Percentiles rank a stretch among this genome's conserved stretches.
Evolutionary conservation across 92 coral and sea anemone species (phyloP).

Genomic region (Heliopora coerulea): DNA sequence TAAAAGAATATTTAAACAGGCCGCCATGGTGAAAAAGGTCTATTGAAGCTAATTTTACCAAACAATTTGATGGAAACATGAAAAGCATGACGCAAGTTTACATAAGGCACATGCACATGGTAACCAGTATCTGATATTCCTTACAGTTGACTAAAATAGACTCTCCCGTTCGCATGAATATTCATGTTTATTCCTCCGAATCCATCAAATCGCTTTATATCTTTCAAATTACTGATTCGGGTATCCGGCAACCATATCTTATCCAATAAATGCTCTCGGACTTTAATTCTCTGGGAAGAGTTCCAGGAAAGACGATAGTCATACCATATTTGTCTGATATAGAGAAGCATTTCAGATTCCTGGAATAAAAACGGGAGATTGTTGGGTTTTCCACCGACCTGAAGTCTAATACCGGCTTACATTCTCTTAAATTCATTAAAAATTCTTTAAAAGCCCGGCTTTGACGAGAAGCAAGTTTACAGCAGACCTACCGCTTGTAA

Average conservation of each 20-base stretch:
- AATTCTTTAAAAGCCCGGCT: too few species aligned
- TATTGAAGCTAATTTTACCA: too few species aligned
- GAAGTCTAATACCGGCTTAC: too few species aligned
- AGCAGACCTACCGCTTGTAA: too few species aligned
- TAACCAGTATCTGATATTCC: background rate
- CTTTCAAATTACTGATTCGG: conserved; percentile 15
- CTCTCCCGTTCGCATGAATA: conserved; percentile 5
- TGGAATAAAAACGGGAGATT: background rate
- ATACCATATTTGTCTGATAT: conserved; percentile 54
- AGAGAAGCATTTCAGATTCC: conserved; percentile 50
- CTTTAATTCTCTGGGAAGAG: background rate
- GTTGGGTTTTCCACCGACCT: too few species aligned
- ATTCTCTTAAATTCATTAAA: too few species aligned
- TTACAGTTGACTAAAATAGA: conserved; percentile 36
- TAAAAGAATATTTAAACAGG: too few species aligned
- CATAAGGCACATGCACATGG: too few species aligned
- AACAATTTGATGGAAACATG: too few species aligned
- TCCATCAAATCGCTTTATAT: conserved; percentile 16
- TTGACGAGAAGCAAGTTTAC: too few species aligned
- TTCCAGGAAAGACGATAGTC: conserved; percentile 40
- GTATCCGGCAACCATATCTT: conserved; percentile 82
- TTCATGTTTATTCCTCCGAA: conserved; percentile 31
- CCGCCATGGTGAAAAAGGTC: too few species aligned
- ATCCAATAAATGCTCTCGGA: conserved; percentile 42
- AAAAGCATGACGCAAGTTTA: too few species aligned